Evolutionary conservation across 92 coral and sea anemone genomes (phyloP), one percentile per base, ranked within the genome.

Genomic region (Epizoanthus scotinus): DNA sequence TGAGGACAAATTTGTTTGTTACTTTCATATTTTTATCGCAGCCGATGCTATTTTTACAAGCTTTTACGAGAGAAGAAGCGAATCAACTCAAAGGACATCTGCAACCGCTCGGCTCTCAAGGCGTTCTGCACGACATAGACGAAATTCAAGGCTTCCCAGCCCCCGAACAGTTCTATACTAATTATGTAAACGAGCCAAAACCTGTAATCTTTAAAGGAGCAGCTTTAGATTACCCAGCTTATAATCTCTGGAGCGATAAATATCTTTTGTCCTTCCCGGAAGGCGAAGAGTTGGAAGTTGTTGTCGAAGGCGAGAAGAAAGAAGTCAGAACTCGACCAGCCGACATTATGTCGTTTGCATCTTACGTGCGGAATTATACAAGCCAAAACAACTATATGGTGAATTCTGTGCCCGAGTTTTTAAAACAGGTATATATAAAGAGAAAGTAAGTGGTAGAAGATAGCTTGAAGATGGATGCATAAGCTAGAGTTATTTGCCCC

Each of bases 191-290:
- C 6, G 85, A 80, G 8, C 72, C 86, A 28, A 90, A 88, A 84
- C 98, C 98, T 1, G 91, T 95, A 61, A 73, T 95, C 25, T 84
- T 95, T 36, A 86, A 85, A 59, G 85, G 84, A 57, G 98, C 93
- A 20, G 97, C 98, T 7, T 54, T 53, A 73, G 77, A 62, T 8
- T 88, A 78, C 44, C 98, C 97, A n/a, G 98, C 98, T 14, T 95
- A 73, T 65, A 25, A 67, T 15, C 62, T 86, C 29, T 95, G 98
- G 98, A 88, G 70, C 38, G 95, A 92, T 40, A 94, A 92, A 40
- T 92, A 92, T 63, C 88, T 95, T 77, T 84, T 90, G 31, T 90
- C 97, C 12, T 88, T 81, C 42, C 84, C 91, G 49, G 95, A 91
- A 71, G 84, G 97, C 52, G 87, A 93, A 10, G 66, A 90, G 53